Conservation (phyloP, 2,113 vertebrate genomes). For the Microcebus jonahi region DNA sequence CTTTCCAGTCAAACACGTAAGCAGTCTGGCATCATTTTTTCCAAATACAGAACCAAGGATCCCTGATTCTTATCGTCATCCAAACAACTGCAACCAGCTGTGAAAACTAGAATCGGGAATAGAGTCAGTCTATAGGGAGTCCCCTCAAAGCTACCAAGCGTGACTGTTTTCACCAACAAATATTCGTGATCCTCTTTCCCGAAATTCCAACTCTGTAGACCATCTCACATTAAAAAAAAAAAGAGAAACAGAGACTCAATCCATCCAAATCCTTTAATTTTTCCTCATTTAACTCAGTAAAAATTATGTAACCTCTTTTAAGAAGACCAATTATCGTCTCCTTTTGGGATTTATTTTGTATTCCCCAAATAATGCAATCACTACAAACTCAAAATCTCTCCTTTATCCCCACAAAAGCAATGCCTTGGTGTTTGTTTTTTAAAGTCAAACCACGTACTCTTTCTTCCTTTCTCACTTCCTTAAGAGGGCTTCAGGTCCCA, state of each 20-base stretch:
- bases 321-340: not conserved
- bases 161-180: not conserved
- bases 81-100: conserved; percentile 79
- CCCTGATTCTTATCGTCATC: conserved; percentile 72
- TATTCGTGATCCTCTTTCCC: not conserved
- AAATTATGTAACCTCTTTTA: not conserved
- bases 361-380: not conserved
- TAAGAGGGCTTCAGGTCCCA: not conserved
- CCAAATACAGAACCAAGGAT: conserved; percentile 59
- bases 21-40: not conserved
- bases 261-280: conserved; percentile 31
- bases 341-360: not conserved
- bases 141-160: not conserved
- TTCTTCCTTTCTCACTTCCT: not conserved
- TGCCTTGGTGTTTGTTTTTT: not conserved
- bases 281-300: not conserved
- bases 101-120: conserved; percentile 70
- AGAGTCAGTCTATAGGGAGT: not conserved
- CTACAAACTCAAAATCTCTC: not conserved
- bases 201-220: not conserved
- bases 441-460: not conserved
- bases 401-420: not conserved
- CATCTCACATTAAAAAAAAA: conserved; percentile 1
- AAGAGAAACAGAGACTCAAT: conserved; percentile 12
- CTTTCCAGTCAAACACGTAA: conserved; percentile 61